Conservation (phyloP, 2,113 vertebrate genomes). For the Kryptolebias marmoratus region DNA sequence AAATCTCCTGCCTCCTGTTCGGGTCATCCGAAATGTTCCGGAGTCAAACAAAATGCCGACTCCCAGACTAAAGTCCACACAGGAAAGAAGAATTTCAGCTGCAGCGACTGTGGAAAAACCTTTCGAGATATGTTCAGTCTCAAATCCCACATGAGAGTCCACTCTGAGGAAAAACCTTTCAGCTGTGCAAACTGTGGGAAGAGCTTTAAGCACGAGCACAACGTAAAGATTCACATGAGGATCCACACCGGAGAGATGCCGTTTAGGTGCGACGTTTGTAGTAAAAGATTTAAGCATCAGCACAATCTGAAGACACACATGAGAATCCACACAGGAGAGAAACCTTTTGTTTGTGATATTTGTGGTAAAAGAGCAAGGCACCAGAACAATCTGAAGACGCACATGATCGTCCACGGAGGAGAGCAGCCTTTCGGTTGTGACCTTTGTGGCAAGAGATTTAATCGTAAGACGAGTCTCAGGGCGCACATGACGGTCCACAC, state of each 20-base stretch:
- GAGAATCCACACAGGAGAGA: constrained; percentile 41
- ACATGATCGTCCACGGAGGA: constrained; percentile 36
- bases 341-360: constrained; percentile 32
- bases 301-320: constrained; percentile 25
- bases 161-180: constrained; percentile 19
- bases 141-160: constrained; percentile 15
- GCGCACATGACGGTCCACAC: constrained; percentile 36
- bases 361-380: constrained; percentile 39
- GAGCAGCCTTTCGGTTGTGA: constrained; percentile 25
- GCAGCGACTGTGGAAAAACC: constrained; percentile 27
- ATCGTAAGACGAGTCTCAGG: constrained; percentile 25
- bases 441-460: constrained; percentile 25
- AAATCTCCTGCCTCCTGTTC: constrained; percentile 18
- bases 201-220: constrained; percentile 22
- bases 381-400: constrained; percentile 41
- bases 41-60: not conserved
- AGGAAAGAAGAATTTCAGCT: constrained; percentile 25
- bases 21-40: constrained; percentile 4
- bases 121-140: constrained; percentile 11
- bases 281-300: constrained; percentile 33
- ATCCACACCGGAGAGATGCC: constrained; percentile 30
- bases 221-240: constrained; percentile 26
- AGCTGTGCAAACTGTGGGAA: constrained; percentile 25
- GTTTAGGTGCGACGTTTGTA: constrained; percentile 32
- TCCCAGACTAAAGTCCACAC: not conserved